Evolutionary conservation across 2,888 invertebrate species (phyloP).

Genomic region (Folsomia manolachei): DNA sequence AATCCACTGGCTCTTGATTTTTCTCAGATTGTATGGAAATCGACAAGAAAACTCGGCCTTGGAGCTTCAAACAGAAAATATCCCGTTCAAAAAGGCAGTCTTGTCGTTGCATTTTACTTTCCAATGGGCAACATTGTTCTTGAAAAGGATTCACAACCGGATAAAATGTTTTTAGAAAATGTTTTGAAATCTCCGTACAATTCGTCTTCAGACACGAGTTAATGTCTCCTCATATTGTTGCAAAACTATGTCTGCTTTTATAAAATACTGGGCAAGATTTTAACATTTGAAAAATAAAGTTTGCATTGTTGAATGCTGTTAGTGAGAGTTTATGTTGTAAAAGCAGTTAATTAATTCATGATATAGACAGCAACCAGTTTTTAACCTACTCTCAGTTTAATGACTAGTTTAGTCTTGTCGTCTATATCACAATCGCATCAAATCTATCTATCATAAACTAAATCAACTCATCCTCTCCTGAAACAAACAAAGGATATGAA

Average conservation of each 20-base stretch:
- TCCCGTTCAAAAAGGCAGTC: slow-evolving; percentile 5
- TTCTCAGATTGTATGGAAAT: slow-evolving; percentile 35
- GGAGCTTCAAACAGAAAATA: slow-evolving; percentile 18
- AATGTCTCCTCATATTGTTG: no score
- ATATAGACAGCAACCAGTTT: not conserved
- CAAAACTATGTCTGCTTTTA: no score
- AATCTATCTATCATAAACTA: no score
- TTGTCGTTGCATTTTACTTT: slow-evolving; percentile 35
- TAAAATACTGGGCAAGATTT: not conserved
- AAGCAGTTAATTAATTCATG: not conserved
- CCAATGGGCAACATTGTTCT: slow-evolving; percentile 34
- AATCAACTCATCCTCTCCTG: no score
- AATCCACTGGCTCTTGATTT: slow-evolving; percentile 32
- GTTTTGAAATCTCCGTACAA: slow-evolving; percentile 5
- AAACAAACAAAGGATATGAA: no score
- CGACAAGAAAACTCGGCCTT: slow-evolving; percentile 27
- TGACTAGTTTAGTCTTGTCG: no score
- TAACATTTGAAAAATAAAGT: not conserved
- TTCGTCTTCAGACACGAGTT: not conserved
- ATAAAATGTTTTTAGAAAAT: slow-evolving; percentile 20
- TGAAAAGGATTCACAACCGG: slow-evolving; percentile 21
- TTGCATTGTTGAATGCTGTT: not conserved
- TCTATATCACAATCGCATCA: not conserved
- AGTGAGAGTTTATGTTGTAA: not conserved
- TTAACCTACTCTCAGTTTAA: no score